Evolutionary conservation across 2,797 vertebrate genomes (phyloP).

Genomic region (Vespertilio murinus): DNA sequence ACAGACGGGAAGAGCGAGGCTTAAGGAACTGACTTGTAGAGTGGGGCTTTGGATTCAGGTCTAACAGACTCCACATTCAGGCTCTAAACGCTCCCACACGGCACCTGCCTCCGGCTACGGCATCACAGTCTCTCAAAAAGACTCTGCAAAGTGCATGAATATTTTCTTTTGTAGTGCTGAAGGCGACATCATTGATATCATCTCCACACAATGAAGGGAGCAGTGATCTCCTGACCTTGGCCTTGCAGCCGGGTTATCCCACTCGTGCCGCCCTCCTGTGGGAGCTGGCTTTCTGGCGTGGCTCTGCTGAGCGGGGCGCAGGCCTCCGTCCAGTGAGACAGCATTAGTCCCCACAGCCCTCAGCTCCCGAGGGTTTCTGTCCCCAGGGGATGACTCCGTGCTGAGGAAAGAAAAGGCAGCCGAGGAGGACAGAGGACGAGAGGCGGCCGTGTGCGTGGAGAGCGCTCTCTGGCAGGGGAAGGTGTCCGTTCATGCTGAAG

Average conservation of each 20-base stretch:
- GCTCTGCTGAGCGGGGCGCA: not conserved
- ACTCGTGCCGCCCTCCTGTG: not conserved
- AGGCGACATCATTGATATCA: not conserved
- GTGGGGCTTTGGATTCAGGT: not conserved
- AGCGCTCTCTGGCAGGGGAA: not conserved
- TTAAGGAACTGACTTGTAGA: not conserved
- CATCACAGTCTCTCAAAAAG: not conserved
- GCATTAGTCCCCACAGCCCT: too few relatives aligned
- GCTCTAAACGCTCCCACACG: not conserved
- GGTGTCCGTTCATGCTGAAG: not conserved
- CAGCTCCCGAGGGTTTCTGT: not conserved
- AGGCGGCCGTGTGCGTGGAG: not conserved
- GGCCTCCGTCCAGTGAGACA: too few relatives aligned
- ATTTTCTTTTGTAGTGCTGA: not conserved
- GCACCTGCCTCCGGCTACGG: rapidly evolving
- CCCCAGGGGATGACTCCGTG: not conserved
- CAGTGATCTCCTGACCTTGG: rapidly evolving
- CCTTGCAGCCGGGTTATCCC: not conserved
- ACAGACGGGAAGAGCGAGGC: not conserved
- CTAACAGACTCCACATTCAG: not conserved
- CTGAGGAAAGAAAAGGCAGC: not conserved
- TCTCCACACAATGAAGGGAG: not conserved
- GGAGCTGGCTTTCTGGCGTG: not conserved
- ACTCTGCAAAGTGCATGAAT: not conserved
- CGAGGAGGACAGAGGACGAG: too few relatives aligned